Base-by-base conservation (phyloP, 2,113 vertebrate genomes). In the Entelurus aequoreus region DNA sequence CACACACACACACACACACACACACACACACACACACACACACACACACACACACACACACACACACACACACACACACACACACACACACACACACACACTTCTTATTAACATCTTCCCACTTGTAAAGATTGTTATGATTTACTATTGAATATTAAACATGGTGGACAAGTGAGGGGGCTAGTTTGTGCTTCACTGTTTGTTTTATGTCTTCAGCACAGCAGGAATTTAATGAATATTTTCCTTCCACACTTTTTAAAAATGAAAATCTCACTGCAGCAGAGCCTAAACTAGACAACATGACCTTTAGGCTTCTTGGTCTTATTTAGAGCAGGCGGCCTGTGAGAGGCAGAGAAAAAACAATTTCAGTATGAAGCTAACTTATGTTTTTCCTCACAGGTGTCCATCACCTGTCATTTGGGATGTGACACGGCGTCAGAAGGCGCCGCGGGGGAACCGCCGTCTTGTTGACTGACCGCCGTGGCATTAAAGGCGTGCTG, bases 151-250 rank as follows among this genome's bases (percentile, higher is more conserved):
- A 28, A 28, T 28, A 28, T 28, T 19, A 50, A 50, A 42, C 40
- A 42, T 42, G 42, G 42, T 1, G 42, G 42, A 4, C 10, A 46
- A 46, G 11, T 28, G 28, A 28, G 28, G 28, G 28, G 28, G 28
- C 4, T 2, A 28, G 28, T 28, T 28, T 28, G 28, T 6, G 42
- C 42, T 12, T 12, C 11, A 46, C 42, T 46, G 42, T 81, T 88
- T 86, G 79, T 83, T 85, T 76, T 74, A 72, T 60, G 69, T 57
- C 81, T 77, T 71, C 80, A 46, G 63, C 86, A 76, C 86, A 85
- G 87, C 81, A 77, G 79, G 88, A 84, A 85, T 89, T 88, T 88
- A 90, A 90, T 90, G 82, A 89, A 87, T 69, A 68, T 19, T 19
- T 67, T 68, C 66, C 59, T 62, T 38, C 68, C 5, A 48, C 51